These are phyloP conservation scores for Parazoanthus atlanticus DNA, from an alignment of 92 coral and sea anemone species.

Conservation along the genomic window DNA sequence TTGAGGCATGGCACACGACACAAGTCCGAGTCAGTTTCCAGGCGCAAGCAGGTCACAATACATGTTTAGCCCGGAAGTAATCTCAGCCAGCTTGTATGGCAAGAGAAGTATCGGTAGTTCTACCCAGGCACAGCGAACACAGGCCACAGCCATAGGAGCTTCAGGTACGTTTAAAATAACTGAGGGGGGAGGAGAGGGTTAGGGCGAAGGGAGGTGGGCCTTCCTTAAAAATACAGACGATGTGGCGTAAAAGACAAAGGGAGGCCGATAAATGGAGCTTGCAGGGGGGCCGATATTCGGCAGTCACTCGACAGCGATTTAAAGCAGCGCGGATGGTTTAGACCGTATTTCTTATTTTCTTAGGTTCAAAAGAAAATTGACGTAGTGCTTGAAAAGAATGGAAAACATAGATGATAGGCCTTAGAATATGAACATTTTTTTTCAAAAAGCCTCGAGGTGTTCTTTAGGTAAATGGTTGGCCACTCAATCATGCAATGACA, in stretches of 20 bases:
- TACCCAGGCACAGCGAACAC: not conserved
- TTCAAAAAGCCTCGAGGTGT: too few species aligned
- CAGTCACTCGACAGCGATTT: not conserved
- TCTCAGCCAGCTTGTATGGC: conserved; percentile 26
- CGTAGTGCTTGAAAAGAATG: too few species aligned
- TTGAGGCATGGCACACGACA: not conserved
- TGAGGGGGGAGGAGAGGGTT: not conserved
- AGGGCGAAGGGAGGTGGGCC: not conserved
- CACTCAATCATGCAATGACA: too few species aligned
- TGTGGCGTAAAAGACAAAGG: too few species aligned
- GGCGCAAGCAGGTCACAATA: not conserved
- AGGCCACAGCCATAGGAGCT: not conserved
- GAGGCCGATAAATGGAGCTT: too few species aligned
- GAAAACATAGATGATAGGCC: too few species aligned
- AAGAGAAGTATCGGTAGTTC: not conserved
- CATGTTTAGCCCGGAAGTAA: not conserved
- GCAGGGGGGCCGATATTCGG: not conserved
- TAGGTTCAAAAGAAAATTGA: too few species aligned
- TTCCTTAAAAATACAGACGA: too few species aligned
- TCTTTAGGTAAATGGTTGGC: too few species aligned
- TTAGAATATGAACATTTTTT: too few species aligned
- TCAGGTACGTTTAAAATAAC: not conserved
- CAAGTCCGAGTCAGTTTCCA: not conserved
- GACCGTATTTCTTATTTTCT: not conserved
- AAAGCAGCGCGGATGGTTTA: not conserved